phyloP scores from a whole-genome alignment of 2,113 vertebrate species.

The Neoarius graeffei region DNA sequence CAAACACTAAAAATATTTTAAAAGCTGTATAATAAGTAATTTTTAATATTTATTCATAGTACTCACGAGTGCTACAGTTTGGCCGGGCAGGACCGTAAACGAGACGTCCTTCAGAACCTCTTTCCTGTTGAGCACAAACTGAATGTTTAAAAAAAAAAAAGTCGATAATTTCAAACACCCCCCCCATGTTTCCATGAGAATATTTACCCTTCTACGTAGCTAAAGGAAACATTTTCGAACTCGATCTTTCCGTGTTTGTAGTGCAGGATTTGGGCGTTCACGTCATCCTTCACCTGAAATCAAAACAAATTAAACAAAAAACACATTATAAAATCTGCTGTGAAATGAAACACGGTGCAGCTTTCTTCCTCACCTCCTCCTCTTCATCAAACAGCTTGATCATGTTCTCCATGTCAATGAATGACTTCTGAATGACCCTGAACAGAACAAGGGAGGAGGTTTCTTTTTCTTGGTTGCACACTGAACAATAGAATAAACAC shows the following conservation, averaged over 20 bases:
- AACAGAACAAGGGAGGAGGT: not conserved
- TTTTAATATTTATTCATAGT: not conserved
- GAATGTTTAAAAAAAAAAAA: not conserved
- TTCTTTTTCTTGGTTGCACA: not conserved
- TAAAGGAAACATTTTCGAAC: conserved; percentile 92
- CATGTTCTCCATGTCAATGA: conserved; percentile 99
- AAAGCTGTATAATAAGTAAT: not conserved
- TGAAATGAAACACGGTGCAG: too few species aligned
- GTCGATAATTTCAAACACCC: too few species aligned
- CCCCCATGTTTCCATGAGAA: not conserved
- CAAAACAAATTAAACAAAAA: not conserved
- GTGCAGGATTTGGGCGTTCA: conserved; percentile 77
- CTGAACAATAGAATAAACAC: not conserved
- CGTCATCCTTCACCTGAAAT: conserved; percentile 83
- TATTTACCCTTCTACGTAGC: conserved; percentile 81
- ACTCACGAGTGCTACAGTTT: conserved; percentile 90
- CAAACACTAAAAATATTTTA: not conserved
- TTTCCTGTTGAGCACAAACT: conserved; percentile 64
- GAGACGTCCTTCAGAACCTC: conserved; percentile 89
- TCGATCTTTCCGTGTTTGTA: conserved; percentile 81
- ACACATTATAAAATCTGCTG: too few species aligned
- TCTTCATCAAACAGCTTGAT: conserved; percentile 89
- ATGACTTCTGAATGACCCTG: conserved; percentile 96
- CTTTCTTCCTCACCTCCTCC: conserved; percentile 76
- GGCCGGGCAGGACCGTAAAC: conserved; percentile 90